These are phyloP conservation scores for Trididemnum miniatum DNA, from an alignment of 23 tunicate species.

Conservation along the genomic window DNA sequence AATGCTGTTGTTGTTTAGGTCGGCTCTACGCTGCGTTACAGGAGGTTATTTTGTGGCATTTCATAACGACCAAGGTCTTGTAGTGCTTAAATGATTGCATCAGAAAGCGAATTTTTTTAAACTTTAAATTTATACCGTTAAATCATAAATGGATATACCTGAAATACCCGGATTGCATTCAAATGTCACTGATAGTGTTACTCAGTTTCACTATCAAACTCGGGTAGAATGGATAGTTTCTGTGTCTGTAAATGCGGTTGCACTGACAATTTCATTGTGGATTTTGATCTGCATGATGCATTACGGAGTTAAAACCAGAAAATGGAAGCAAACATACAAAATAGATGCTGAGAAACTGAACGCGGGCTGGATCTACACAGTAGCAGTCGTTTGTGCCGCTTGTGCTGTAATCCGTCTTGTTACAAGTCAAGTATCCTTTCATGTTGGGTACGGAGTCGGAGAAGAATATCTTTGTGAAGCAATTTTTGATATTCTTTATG, in stretches of 20 bases:
- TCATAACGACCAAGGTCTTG: no score
- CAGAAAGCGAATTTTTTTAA: no score
- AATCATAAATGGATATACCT: no score
- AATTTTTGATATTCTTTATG: slow-evolving; percentile 35
- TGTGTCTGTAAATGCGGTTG: not conserved
- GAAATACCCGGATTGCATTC: no score
- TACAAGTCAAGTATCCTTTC: slow-evolving; percentile 20
- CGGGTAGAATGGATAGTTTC: slow-evolving; percentile 32
- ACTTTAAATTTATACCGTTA: no score
- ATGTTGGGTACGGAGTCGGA: slow-evolving; percentile 14
- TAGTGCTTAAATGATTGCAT: no score
- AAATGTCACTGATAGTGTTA: no score
- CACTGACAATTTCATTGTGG: slow-evolving; percentile 6
- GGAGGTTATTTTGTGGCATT: no score
- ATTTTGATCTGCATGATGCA: slow-evolving; percentile 19
- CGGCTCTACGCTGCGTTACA: no score
- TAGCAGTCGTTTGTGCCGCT: slow-evolving; percentile 31
- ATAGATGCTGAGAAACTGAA: slow-evolving; percentile 14
- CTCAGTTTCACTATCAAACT: no score
- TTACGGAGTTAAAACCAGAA: slow-evolving; percentile 38
- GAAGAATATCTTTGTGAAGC: slow-evolving; percentile 33
- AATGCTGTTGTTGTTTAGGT: no score
- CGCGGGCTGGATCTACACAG: slow-evolving; percentile 35
- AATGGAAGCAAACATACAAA: slow-evolving; percentile 21
- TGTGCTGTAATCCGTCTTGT: slow-evolving; percentile 19